Evolutionary conservation across 2,888 invertebrate genomes (phyloP), one percentile per base, ranked within the genome.

Genomic region (Clitarchus hookeri): DNA sequence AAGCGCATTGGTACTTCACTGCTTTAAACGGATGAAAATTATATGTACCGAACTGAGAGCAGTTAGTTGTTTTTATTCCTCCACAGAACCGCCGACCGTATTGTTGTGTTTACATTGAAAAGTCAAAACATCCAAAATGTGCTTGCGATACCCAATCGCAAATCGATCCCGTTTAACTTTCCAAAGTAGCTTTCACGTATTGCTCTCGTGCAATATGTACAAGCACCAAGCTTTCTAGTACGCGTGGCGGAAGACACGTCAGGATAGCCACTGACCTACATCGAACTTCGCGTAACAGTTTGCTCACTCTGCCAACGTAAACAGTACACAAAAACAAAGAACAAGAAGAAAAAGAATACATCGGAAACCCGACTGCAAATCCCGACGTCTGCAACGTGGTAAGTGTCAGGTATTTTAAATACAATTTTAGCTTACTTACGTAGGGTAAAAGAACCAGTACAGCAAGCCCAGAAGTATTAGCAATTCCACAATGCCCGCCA

Each of bases 391-490:
- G 36, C 36, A 4, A 36, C 4, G 36, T 36, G 36, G 1, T 36
- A 36, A 36, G 36, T 36, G 36, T 1, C 36, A 36, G 4, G 36
- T 36, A 13, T 25, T 23, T 53, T 53, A 83, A 23, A 83, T 27
- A n/a, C 4, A 27, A 83, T 44, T 44, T 44, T 83, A n/a, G 23
- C 6, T 48, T 88, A 91, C 92, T 84, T 91, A 94, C 94, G 94
- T 94, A 89, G 93, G 93, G 85, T 93, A 94, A 91, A 94, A 94
- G 91, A 94, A 93, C 92, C 94, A 94, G 91, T 93, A 94, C 88
- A 94, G 91, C 53, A 94, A 92, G 87, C 93, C 94, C 88, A 93
- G 93, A 91, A 94, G 93, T 91, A 94, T 92, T 90, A 94, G 93
- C 88, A 94, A 91, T 90, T 94, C 94, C 83, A 94, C 93, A 87